These are phyloP conservation scores for Trachurus trachurus DNA, from an alignment of 2,797 vertebrate species.

Conservation along the genomic window DNA sequence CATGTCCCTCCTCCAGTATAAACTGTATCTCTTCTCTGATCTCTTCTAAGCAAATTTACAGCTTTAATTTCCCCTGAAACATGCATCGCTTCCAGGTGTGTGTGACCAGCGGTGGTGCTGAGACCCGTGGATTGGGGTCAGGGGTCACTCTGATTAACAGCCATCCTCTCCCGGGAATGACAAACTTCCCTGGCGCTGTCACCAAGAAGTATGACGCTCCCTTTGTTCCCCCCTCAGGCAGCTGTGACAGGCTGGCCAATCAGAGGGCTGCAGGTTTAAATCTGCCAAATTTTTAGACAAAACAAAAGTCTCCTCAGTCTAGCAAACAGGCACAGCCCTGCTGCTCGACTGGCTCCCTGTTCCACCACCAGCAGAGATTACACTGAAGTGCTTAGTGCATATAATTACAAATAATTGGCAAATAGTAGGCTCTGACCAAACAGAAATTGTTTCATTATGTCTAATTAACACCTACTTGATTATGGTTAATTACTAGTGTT, in stretches of 20 bases:
- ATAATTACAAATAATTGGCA: slow-evolving; percentile 97
- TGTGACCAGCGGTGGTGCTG: slow-evolving; percentile 50
- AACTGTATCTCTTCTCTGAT: slow-evolving; percentile 44
- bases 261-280: slow-evolving; percentile 90
- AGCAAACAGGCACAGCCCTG: slow-evolving; percentile 80
- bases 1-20: background rate
- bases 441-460: slow-evolving; percentile 98
- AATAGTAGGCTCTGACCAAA: slow-evolving; percentile 94
- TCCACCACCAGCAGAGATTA: slow-evolving; percentile 84
- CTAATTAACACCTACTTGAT: slow-evolving; percentile 99
- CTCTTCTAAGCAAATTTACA: slow-evolving; percentile 71
- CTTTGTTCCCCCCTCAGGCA: slow-evolving; percentile 88
- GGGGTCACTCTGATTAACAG: slow-evolving; percentile 90
- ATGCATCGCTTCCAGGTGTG: slow-evolving; percentile 80
- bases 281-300: slow-evolving; percentile 93
- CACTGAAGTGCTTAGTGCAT: slow-evolving; percentile 88
- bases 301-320: slow-evolving; percentile 91
- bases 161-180: slow-evolving; percentile 82
- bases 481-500: slow-evolving; percentile 98
- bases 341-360: slow-evolving; percentile 74
- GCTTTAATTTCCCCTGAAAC: slow-evolving; percentile 80
- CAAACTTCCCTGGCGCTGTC: slow-evolving; percentile 86
- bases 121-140: slow-evolving; percentile 75
- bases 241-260: slow-evolving; percentile 91
- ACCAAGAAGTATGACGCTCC: slow-evolving; percentile 82